These are phyloP conservation scores for Rhinophrynus dorsalis DNA, from an alignment of 2,797 vertebrate genomes.

Conservation along the genomic window DNA sequence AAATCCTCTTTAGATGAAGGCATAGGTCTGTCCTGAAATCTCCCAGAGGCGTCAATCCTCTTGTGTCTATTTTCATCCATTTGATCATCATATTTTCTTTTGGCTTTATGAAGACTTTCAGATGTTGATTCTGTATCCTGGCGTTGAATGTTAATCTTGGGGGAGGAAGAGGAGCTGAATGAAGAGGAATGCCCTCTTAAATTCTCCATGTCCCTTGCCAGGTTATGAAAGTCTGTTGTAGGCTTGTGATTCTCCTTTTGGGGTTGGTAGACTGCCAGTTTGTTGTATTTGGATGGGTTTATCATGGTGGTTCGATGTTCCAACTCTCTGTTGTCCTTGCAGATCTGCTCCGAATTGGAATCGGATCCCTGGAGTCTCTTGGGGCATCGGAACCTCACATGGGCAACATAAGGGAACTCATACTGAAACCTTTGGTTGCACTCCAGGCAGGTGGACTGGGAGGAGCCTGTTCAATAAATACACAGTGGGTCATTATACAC, in stretches of 20 bases:
- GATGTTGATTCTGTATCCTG: slow-evolving; percentile 76
- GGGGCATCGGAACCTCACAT: slow-evolving; percentile 91
- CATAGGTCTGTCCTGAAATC: slow-evolving; percentile 61
- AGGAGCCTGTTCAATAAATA: slow-evolving; percentile 67
- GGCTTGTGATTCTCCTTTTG: slow-evolving; percentile 75
- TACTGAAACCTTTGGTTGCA: slow-evolving; percentile 95
- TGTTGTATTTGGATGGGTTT: slow-evolving; percentile 49
- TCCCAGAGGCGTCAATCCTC: slow-evolving; percentile 48
- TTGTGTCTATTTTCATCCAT: slow-evolving; percentile 46
- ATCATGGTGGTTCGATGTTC: slow-evolving; percentile 51
- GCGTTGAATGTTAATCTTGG: slow-evolving; percentile 60
- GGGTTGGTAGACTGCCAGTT: slow-evolving; percentile 39
- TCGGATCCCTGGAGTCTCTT: slow-evolving; percentile 82
- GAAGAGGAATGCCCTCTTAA: slow-evolving; percentile 56
- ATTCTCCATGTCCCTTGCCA: slow-evolving; percentile 91
- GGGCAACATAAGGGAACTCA: slow-evolving; percentile 90
- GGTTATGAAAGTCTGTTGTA: slow-evolving; percentile 93
- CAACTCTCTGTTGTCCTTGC: slow-evolving; percentile 67
- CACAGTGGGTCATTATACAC: neutral
- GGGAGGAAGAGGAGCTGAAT: slow-evolving; percentile 65
- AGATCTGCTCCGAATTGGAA: slow-evolving; percentile 57
- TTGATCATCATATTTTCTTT: slow-evolving; percentile 76
- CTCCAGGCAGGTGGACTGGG: slow-evolving; percentile 83
- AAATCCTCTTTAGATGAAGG: slow-evolving; percentile 84
- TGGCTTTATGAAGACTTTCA: slow-evolving; percentile 60